Evolutionary conservation across 2,888 invertebrate species (phyloP).

Genomic region (Aricia artaxerxes): DNA sequence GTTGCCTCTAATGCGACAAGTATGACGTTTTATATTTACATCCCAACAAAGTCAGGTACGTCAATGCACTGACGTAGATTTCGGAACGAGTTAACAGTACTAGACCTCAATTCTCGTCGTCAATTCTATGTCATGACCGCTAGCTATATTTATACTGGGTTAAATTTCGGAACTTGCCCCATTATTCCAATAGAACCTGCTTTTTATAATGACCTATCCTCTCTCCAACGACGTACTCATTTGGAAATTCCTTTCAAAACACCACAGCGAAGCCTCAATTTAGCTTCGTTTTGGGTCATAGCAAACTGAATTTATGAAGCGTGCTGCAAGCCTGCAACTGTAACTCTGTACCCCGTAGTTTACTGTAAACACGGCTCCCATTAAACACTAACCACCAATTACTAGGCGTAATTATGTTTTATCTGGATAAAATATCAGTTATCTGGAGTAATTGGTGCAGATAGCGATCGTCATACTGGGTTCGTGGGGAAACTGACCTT

Average conservation of each 20-base stretch:
- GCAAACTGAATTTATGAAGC: constrained; percentile 12
- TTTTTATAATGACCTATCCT: background rate
- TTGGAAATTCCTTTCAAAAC: background rate
- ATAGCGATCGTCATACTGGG: constrained; percentile 44
- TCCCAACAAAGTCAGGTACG: too few species aligned
- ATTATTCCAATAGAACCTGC: background rate
- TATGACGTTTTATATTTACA: too few species aligned
- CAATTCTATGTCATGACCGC: too few species aligned
- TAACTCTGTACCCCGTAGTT: background rate
- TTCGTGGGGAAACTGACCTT: constrained; percentile 58
- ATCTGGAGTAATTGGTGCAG: constrained; percentile 29
- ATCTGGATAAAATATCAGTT: constrained; percentile 25
- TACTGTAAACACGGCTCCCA: constrained; percentile 10
- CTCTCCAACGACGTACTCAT: background rate
- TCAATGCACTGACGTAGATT: too few species aligned
- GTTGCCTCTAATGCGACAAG: too few species aligned
- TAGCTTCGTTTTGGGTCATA: background rate
- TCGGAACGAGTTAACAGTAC: too few species aligned
- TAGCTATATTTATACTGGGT: background rate
- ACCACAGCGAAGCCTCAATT: background rate
- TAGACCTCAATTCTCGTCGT: too few species aligned
- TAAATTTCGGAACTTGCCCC: background rate
- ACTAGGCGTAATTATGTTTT: constrained; percentile 18
- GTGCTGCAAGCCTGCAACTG: background rate
- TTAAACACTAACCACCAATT: constrained; percentile 7